Conservation (phyloP, 2,797 vertebrate species). For the Iguana delicatissima region DNA sequence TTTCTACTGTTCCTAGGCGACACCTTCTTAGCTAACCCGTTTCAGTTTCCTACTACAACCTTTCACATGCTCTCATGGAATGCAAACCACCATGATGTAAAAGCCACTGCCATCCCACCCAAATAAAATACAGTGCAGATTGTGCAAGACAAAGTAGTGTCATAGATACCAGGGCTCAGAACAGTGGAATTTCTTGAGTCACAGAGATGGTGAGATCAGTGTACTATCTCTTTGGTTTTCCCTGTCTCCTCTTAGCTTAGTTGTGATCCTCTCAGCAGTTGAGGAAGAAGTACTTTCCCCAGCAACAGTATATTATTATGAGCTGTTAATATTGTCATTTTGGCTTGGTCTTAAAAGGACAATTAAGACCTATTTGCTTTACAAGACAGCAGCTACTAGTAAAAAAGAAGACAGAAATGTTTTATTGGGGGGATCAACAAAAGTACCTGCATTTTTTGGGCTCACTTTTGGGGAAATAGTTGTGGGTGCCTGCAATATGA, state of each 20-base stretch:
- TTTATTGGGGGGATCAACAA: neutral
- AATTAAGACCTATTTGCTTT: neutral
- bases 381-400: neutral
- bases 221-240: neutral
- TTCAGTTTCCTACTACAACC: neutral
- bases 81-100: neutral
- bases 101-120: neutral
- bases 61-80: neutral
- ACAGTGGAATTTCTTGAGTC: neutral
- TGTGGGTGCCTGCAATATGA: neutral
- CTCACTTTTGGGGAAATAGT: neutral
- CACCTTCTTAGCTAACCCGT: neutral
- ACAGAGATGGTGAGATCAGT: neutral
- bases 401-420: neutral
- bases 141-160: neutral
- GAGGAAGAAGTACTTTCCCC: neutral
- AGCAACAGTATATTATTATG: neutral
- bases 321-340: neutral
- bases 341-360: neutral
- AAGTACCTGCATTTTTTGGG: neutral
- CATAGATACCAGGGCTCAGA: neutral
- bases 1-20: neutral
- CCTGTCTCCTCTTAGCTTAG: neutral
- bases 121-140: neutral
- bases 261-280: neutral